Conservation (phyloP, 2,113 vertebrate species). For the Seriola rivoliana region DNA sequence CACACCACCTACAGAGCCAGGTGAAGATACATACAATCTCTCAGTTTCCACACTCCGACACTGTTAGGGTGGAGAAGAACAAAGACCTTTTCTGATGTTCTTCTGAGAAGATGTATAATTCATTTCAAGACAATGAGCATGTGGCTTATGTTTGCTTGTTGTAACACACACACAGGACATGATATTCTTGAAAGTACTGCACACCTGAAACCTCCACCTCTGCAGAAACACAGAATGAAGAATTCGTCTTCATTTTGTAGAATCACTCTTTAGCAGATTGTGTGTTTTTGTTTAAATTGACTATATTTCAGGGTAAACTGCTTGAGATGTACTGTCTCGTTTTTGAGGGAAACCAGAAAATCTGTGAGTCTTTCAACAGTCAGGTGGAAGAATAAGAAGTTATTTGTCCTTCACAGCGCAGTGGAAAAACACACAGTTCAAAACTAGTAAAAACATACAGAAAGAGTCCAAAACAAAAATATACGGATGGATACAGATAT, state of each 20-base stretch:
- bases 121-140: not conserved
- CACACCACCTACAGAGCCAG: constrained; percentile 59
- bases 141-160: not conserved
- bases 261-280: too few relatives aligned
- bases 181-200: not conserved
- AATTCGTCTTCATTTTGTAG: not conserved
- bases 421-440: not conserved
- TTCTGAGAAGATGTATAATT: not conserved
- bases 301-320: too few relatives aligned
- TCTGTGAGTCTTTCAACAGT: not conserved
- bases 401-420: not conserved
- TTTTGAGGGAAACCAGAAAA: not conserved
- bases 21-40: constrained; percentile 55
- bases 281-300: too few relatives aligned
- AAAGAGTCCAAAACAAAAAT: not conserved
- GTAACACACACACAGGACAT: not conserved
- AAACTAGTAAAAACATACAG: too few relatives aligned
- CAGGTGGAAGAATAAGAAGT: too few relatives aligned
- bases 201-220: not conserved
- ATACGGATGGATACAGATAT: not conserved
- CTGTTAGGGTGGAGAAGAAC: not conserved
- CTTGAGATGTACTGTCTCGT: too few relatives aligned
- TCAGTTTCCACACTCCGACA: not conserved
- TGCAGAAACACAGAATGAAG: not conserved
- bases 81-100: not conserved